phyloP scores from a whole-genome alignment of 2,797 vertebrate genomes.

The Gallirallus australis region DNA sequence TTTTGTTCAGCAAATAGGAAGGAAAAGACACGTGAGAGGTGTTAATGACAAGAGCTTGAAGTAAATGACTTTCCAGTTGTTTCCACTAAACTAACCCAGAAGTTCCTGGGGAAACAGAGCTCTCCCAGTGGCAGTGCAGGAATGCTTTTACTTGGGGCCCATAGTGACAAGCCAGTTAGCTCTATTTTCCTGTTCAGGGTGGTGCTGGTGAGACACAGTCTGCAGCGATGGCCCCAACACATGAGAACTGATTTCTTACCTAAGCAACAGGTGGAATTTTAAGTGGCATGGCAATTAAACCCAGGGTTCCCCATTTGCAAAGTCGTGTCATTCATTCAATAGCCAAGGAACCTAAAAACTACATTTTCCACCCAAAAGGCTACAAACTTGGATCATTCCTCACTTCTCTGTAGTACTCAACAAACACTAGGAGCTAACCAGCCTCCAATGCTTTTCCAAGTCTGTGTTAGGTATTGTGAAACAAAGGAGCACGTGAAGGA shows the following conservation, averaged over 20 bases:
- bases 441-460: background rate
- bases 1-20: background rate
- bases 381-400: background rate
- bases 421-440: background rate
- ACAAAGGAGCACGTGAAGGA: background rate
- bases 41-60: background rate
- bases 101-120: background rate
- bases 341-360: background rate
- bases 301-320: background rate
- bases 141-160: slow-evolving; percentile 1
- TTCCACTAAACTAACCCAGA: slow-evolving; percentile 9
- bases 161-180: background rate
- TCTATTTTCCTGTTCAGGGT: background rate
- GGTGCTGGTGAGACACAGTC: background rate
- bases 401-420: background rate
- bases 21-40: background rate
- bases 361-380: background rate
- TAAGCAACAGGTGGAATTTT: background rate
- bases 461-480: background rate
- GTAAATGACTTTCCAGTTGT: slow-evolving; percentile 2
- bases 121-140: background rate
- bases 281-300: background rate
- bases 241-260: background rate
- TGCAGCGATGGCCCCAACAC: slow-evolving; percentile 4
- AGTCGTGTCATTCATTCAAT: background rate